Conservation (phyloP, 2,113 vertebrate genomes). For the Myodes glareolus region DNA sequence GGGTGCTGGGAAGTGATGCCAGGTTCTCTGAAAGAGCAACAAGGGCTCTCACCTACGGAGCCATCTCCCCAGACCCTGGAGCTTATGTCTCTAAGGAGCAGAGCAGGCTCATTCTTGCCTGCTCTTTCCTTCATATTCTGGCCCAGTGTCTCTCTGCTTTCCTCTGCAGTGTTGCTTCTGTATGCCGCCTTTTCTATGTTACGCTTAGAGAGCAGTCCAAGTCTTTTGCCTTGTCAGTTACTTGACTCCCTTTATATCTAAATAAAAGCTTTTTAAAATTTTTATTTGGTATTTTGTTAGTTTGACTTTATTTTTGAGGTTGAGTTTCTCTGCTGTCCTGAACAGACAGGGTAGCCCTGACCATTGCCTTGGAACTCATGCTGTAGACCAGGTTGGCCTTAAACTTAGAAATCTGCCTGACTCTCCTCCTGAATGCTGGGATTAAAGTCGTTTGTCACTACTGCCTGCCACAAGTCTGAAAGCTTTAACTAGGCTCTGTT, state of each 20-base stretch:
- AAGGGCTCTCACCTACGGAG: not conserved
- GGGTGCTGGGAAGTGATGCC: not conserved
- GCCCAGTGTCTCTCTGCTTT: not conserved
- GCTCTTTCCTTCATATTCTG: not conserved
- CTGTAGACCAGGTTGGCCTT: not conserved
- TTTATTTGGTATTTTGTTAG: too few species aligned
- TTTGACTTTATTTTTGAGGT: not conserved
- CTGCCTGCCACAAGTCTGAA: not conserved
- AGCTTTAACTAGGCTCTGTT: not conserved
- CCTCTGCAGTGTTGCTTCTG: not conserved
- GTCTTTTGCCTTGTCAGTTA: not conserved
- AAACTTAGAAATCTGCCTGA: not conserved
- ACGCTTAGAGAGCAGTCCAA: not conserved
- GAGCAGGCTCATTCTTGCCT: not conserved
- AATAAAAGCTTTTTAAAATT: not conserved
- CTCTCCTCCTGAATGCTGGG: too few species aligned
- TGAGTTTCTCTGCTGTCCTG: not conserved
- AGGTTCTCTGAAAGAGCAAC: not conserved
- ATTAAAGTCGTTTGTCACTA: too few species aligned
- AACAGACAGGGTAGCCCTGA: too few species aligned
- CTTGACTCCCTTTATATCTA: not conserved
- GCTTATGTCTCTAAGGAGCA: not conserved
- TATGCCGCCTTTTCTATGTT: not conserved
- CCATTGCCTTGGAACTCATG: too few species aligned
- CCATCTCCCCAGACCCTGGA: not conserved